Evolutionary conservation across 2,113 vertebrate species (phyloP).

Genomic region (Vombatus ursinus): DNA sequence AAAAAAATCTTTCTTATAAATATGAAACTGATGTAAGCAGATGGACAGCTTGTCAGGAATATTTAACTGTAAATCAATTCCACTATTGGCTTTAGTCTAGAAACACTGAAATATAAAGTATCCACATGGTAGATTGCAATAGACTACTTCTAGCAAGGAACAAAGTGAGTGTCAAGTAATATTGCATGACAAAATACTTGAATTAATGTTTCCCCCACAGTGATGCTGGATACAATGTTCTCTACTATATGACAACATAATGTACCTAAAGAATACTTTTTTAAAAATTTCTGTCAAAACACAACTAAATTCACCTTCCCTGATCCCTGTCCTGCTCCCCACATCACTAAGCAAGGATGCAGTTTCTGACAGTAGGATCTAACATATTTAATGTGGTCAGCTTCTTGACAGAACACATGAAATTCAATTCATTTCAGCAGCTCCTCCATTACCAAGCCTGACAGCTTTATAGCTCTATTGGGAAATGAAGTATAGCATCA

Average conservation of each 20-base stretch:
- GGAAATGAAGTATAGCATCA: conserved; percentile 78
- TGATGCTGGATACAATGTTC: background rate
- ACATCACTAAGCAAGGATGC: conserved; percentile 38
- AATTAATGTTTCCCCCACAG: conserved; percentile 32
- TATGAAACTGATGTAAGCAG: background rate
- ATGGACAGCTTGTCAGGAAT: background rate
- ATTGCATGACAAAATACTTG: background rate
- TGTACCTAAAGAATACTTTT: conserved; percentile 56
- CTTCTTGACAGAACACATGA: conserved; percentile 61
- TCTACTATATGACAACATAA: conserved; percentile 53
- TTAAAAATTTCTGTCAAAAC: conserved; percentile 51
- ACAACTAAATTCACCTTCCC: conserved; percentile 36
- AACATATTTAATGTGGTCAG: conserved; percentile 36
- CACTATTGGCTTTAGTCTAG: background rate
- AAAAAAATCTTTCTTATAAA: background rate
- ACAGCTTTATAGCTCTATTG: conserved; percentile 71
- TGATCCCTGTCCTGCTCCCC: conserved; percentile 26
- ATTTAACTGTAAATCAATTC: background rate
- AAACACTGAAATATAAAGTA: conserved; percentile 52
- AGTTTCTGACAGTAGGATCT: background rate
- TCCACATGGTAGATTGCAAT: background rate
- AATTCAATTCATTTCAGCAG: conserved; percentile 65
- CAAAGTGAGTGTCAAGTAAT: conserved; percentile 46
- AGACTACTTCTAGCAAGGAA: conserved; percentile 58
- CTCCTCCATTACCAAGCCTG: conserved; percentile 68